phyloP scores from a whole-genome alignment of 1,140 invertebrate genomes.

The Holcopasites calliopsidis region DNA sequence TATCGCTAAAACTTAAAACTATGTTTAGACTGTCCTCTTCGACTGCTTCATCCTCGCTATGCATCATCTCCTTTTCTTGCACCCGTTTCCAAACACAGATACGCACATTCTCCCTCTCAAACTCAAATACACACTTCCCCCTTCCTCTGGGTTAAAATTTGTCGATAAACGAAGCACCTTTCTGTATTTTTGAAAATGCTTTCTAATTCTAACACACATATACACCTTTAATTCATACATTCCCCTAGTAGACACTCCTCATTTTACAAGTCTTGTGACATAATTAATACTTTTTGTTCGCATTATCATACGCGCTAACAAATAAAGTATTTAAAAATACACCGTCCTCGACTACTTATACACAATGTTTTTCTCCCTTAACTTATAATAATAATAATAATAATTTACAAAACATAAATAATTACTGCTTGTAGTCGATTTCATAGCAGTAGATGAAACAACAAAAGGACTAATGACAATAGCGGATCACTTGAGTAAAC shows the following conservation, averaged over 20 bases:
- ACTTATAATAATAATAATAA: too few relatives aligned
- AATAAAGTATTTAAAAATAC: conserved; percentile 21
- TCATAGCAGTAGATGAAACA: conserved; percentile 9
- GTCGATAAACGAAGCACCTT: not conserved
- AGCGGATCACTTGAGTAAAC: not conserved
- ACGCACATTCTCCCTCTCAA: not conserved
- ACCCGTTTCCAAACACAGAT: too few relatives aligned
- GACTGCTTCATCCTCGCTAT: not conserved
- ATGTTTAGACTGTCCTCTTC: not conserved
- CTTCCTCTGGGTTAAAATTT: not conserved
- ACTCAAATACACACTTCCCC: too few relatives aligned
- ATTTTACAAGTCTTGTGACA: conserved; percentile 22
- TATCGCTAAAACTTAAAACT: conserved; percentile 52
- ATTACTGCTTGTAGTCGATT: conserved; percentile 12
- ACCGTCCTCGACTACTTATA: not conserved
- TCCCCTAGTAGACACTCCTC: not conserved
- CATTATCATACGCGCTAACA: not conserved
- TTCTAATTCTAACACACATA: not conserved
- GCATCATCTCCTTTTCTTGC: not conserved
- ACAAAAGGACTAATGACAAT: conserved; percentile 1
- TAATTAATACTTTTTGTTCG: conserved; percentile 32
- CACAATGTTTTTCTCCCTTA: not conserved
- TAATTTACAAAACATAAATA: conserved; percentile 48
- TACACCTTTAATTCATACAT: not conserved
- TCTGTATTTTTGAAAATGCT: not conserved